Evolutionary conservation across 2,797 vertebrate species (phyloP).

Genomic region (Odontamblyopus lacepedii): DNA sequence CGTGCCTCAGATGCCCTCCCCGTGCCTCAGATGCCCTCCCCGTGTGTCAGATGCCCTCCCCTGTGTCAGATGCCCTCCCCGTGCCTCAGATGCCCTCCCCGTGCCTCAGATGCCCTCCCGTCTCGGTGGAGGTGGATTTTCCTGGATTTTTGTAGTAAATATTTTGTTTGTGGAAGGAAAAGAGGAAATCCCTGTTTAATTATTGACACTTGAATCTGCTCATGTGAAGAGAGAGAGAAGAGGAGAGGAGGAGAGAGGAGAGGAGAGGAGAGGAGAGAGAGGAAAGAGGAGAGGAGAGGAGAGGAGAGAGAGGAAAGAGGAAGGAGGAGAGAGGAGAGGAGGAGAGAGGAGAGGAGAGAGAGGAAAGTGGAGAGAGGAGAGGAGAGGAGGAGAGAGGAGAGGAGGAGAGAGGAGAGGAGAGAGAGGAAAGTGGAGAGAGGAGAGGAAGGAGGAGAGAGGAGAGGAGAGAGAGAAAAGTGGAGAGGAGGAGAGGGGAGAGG

Average conservation of each 20-base stretch:
- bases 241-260: neutral
- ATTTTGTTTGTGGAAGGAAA: neutral
- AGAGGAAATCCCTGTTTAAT: constrained; percentile 5
- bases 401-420: too few species aligned
- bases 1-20: too few species aligned
- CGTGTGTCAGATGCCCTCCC: too few species aligned
- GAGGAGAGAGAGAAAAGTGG: neutral
- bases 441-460: neutral
- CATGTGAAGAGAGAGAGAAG: neutral
- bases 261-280: neutral
- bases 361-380: too few species aligned
- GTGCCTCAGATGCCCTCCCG: too few species aligned
- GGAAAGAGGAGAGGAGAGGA: neutral
- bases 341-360: neutral
- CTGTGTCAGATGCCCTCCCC: too few species aligned
- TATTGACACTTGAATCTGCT: neutral
- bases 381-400: too few species aligned
- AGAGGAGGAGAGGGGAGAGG: neutral
- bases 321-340: constrained; percentile 22
- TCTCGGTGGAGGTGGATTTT: too few species aligned
- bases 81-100: too few species aligned
- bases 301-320: neutral
- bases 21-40: too few species aligned
- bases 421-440: constrained; percentile 14
- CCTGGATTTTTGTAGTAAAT: neutral